phyloP scores from a whole-genome alignment of 1,140 invertebrate genomes.

The Gerris buenoi region DNA sequence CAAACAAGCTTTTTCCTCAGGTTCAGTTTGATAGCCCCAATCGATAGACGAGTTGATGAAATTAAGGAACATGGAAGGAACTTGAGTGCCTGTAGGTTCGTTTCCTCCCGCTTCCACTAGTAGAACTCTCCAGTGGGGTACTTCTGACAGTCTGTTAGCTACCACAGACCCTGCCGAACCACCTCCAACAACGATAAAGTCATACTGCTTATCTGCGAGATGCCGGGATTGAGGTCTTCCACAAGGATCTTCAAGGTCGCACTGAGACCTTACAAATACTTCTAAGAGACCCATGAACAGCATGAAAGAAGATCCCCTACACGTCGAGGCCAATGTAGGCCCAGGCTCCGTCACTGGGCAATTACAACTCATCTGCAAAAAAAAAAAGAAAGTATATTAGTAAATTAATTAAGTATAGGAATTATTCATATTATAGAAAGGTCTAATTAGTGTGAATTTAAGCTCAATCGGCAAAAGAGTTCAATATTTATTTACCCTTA shows the following conservation, averaged over 20 bases:
- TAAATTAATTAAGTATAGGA: no score
- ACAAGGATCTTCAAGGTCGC: constrained; percentile 69
- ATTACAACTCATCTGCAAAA: constrained; percentile 36
- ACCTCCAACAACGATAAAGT: constrained; percentile 75
- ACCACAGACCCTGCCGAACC: constrained; percentile 65
- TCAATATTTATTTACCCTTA: no score
- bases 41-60: constrained; percentile 68
- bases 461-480: no score
- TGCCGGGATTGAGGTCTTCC: constrained; percentile 43
- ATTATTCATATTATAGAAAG: no score
- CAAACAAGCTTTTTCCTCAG: constrained; percentile 67
- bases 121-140: constrained; percentile 59
- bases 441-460: no score
- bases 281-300: constrained; percentile 73
- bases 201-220: constrained; percentile 50
- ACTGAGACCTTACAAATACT: constrained; percentile 65
- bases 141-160: constrained; percentile 51
- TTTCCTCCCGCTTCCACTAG: constrained; percentile 67
- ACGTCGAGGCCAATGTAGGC: constrained; percentile 60
- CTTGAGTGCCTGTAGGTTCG: constrained; percentile 66
- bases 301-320: constrained; percentile 66
- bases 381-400: no score
- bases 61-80: constrained; percentile 71
- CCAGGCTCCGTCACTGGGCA: constrained; percentile 59
- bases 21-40: constrained; percentile 74